These are phyloP conservation scores for Pollimyrus isidori DNA, from an alignment of 2,113 vertebrate genomes.

Conservation along the genomic window DNA sequence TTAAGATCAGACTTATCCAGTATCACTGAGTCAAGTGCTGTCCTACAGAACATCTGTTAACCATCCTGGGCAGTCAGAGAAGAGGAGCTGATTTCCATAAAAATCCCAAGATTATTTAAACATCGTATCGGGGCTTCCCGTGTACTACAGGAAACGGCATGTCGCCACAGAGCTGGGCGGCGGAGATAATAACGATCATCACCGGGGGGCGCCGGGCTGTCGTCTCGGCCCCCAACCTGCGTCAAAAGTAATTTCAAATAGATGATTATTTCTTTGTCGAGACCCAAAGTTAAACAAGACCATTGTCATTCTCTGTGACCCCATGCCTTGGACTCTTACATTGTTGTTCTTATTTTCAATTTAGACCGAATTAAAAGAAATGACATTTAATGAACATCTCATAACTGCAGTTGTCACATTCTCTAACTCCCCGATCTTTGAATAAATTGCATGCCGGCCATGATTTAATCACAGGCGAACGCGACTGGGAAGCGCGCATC, in stretches of 20 bases:
- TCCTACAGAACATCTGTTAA: neutral
- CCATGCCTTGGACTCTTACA: neutral
- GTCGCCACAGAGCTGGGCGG: neutral
- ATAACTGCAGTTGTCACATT: conserved; percentile 29
- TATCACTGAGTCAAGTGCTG: neutral
- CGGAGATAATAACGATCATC: conserved; percentile 21
- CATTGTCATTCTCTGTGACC: conserved; percentile 16
- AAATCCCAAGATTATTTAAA: neutral
- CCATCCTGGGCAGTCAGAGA: neutral
- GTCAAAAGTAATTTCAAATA: conserved; percentile 31
- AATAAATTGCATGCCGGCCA: conserved; percentile 32
- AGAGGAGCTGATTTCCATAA: neutral
- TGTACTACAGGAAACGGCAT: neutral
- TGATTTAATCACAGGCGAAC: conserved; percentile 16
- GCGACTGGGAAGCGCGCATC: conserved; percentile 16
- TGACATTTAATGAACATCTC: conserved; percentile 30
- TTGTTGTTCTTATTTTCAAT: conserved; percentile 40
- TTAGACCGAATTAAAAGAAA: conserved; percentile 35
- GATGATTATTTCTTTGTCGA: conserved; percentile 28
- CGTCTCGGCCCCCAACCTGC: conserved; percentile 3
- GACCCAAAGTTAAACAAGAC: conserved; percentile 21
- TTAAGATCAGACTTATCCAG: neutral
- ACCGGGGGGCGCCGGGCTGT: conserved; percentile 9
- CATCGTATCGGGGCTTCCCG: neutral
- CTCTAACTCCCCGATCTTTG: conserved; percentile 23